phyloP scores from a whole-genome alignment of 2,113 vertebrate species.

The Telmatochromis sp. region DNA sequence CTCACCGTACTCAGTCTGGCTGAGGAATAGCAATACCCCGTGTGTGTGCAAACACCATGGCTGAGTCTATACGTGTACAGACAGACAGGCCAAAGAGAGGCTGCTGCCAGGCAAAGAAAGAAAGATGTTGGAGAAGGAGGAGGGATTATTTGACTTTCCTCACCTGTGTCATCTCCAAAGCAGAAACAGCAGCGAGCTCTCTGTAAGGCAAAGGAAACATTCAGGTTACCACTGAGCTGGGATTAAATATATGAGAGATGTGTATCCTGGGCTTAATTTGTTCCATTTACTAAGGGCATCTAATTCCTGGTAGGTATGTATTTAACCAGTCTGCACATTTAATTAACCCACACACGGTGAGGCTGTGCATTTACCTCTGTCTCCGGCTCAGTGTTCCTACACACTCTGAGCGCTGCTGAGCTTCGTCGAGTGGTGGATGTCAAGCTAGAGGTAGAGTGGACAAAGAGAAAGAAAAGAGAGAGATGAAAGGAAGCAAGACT shows the following conservation, averaged over 20 bases:
- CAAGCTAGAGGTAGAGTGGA: slow-evolving; percentile 68
- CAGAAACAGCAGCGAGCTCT: slow-evolving; percentile 96
- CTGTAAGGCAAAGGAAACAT: slow-evolving; percentile 62
- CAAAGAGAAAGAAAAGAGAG: background rate
- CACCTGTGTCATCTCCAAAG: slow-evolving; percentile 79
- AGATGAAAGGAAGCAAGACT: background rate
- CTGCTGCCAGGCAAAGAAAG: background rate
- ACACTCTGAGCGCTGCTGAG: slow-evolving; percentile 83
- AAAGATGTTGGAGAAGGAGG: background rate
- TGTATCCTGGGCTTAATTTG: background rate
- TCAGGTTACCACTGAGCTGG: background rate
- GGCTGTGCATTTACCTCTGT: slow-evolving; percentile 75
- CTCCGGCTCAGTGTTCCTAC: slow-evolving; percentile 77
- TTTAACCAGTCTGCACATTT: background rate
- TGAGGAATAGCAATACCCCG: slow-evolving; percentile 40
- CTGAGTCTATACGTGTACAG: slow-evolving; percentile 3
- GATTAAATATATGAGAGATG: background rate
- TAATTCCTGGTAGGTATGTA: background rate
- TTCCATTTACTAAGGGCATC: background rate
- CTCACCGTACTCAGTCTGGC: slow-evolving; percentile 25
- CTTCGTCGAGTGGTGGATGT: slow-evolving; percentile 92
- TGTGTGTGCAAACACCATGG: slow-evolving; percentile 1
- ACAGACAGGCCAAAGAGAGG: background rate
- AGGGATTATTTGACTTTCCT: slow-evolving; percentile 18
- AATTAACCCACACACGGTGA: background rate